Conservation (phyloP, 2,113 vertebrate species). For the Balaenoptera acutorostrata region DNA sequence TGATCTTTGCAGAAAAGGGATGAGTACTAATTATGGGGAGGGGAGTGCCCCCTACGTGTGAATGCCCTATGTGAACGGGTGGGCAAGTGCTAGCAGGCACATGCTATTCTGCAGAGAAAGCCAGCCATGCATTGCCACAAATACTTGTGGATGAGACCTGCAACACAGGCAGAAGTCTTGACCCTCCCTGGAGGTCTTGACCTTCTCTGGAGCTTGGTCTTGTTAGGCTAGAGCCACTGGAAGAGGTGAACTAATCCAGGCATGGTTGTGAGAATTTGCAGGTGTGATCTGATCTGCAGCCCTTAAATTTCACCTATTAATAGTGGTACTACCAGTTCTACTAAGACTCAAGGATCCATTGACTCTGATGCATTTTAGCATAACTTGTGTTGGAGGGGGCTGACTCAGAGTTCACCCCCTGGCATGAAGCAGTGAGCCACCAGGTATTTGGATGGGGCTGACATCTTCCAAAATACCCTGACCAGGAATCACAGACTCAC, state of each 20-base stretch:
- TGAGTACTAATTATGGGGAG: neutral
- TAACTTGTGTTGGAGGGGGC: too few species aligned
- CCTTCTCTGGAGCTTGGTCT: neutral
- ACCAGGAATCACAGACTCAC: neutral
- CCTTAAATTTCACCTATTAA: neutral
- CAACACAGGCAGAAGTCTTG: neutral
- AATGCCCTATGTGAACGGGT: neutral
- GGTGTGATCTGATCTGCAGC: neutral
- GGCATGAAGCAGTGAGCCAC: neutral
- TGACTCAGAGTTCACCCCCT: neutral
- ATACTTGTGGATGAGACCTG: rapidly evolving
- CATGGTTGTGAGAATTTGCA: neutral
- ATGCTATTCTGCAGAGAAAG: neutral
- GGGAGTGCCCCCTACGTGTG: neutral
- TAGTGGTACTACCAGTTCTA: neutral
- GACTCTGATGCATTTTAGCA: too few species aligned
- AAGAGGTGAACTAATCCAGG: neutral
- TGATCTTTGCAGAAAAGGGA: neutral
- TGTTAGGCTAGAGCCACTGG: neutral
- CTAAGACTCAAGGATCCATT: neutral
- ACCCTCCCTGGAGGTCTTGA: neutral
- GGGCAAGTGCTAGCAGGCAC: too few species aligned
- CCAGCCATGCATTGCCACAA: neutral
- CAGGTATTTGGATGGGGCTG: neutral
- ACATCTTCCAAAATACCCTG: neutral